Conservation (phyloP, 92 coral and sea anemone species). For the Nematostella vectensis region DNA sequence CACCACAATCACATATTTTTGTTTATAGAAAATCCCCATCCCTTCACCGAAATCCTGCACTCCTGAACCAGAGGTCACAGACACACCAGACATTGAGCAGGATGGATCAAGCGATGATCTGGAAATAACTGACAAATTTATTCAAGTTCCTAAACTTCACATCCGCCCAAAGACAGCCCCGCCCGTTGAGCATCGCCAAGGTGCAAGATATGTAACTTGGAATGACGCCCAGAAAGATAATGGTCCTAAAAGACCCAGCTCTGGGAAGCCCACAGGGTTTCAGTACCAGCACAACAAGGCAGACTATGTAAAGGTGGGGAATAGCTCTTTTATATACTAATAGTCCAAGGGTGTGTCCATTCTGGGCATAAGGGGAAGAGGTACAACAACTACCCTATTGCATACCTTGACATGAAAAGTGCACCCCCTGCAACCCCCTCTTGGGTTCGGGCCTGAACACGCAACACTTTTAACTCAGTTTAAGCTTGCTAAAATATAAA, state of each 20-base stretch:
- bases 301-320: constrained; percentile 25
- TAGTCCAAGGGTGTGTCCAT: no score
- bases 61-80: constrained; percentile 4
- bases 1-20: no score
- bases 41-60: constrained; percentile 32
- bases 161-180: constrained; percentile 93
- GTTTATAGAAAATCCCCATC: no score
- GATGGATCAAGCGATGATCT: constrained; percentile 30
- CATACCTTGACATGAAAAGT: no score
- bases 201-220: constrained; percentile 85
- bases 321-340: no score
- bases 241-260: constrained; percentile 34
- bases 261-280: constrained; percentile 18
- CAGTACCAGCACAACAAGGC: constrained; percentile 13
- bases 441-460: no score
- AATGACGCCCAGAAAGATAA: constrained; percentile 64
- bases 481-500: no score
- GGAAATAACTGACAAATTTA: constrained; percentile 32
- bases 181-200: constrained; percentile 46
- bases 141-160: constrained; percentile 75
- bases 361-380: no score
- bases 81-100: constrained; percentile 11
- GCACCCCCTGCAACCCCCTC: no score
- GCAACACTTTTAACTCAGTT: no score
- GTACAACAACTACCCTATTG: no score